Evolutionary conservation across 2,113 vertebrate genomes (phyloP).

Genomic region (Mesocricetus auratus): DNA sequence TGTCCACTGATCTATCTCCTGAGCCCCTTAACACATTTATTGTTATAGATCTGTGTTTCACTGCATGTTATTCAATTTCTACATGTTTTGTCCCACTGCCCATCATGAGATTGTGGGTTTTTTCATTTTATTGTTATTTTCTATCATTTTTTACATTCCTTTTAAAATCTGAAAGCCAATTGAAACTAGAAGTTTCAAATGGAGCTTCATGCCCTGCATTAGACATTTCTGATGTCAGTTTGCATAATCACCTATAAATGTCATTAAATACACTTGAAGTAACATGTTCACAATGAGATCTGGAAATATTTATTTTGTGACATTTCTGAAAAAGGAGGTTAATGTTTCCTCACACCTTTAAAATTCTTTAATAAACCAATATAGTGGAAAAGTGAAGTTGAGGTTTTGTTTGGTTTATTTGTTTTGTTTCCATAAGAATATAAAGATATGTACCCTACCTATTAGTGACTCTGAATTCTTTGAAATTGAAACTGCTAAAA

Average conservation of each 20-base stretch:
- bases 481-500: not conserved
- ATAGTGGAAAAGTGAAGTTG: not conserved
- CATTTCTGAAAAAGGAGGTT: not conserved
- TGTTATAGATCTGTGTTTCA: not conserved
- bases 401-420: not conserved
- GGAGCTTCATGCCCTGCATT: not conserved
- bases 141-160: not conserved
- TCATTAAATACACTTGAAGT: not conserved
- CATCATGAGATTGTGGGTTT: not conserved
- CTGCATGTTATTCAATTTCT: not conserved
- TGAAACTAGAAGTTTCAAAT: not conserved
- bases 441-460: not conserved
- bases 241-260: not conserved
- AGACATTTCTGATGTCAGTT: not conserved
- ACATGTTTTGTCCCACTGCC: not conserved
- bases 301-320: not conserved
- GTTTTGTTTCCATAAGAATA: not conserved
- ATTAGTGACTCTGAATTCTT: not conserved
- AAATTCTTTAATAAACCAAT: not conserved
- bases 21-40: not conserved
- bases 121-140: constrained; percentile 15
- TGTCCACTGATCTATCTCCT: not conserved
- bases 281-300: not conserved
- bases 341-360: not conserved
- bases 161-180: not conserved